These are phyloP conservation scores for Apistogramma diplotaenia DNA, from an alignment of 2,113 vertebrate species.

Conservation along the genomic window DNA sequence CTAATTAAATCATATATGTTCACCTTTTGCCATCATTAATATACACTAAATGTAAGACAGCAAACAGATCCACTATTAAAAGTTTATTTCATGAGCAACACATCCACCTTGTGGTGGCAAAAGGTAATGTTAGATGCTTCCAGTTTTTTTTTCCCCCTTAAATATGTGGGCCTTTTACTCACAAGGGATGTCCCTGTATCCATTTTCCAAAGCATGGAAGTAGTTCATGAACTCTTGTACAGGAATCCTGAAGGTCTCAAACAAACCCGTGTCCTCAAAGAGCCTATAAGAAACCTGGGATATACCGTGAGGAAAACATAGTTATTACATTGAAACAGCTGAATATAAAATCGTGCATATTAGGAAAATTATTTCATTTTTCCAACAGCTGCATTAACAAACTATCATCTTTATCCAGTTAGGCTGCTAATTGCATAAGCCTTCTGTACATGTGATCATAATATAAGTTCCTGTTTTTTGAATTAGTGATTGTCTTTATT, in stretches of 20 bases:
- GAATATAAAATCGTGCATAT: background rate
- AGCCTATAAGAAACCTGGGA: conserved; percentile 90
- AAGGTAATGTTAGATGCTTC: background rate
- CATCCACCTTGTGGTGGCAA: conserved; percentile 52
- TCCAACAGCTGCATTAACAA: background rate
- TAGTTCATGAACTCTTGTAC: conserved; percentile 96
- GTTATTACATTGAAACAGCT: background rate
- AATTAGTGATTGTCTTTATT: background rate
- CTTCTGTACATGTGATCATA: background rate
- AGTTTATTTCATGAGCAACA: conserved; percentile 3
- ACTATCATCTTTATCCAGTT: background rate
- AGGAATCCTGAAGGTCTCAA: conserved; percentile 95
- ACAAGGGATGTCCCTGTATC: conserved; percentile 98
- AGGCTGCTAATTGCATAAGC: background rate
- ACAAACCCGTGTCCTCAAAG: conserved; percentile 94
- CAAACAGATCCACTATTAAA: background rate
- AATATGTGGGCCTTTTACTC: conserved; percentile 69
- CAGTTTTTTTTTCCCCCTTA: background rate
- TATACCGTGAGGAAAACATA: conserved; percentile 6
- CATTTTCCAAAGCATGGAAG: conserved; percentile 95
- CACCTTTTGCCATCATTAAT: background rate
- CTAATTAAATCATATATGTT: background rate
- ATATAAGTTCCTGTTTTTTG: background rate
- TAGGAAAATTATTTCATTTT: background rate
- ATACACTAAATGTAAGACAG: background rate